Percentiles rank a stretch among this genome's conserved stretches.
phyloP scores from a whole-genome alignment of 2,888 invertebrate genomes.

The Polia nebulosa region DNA sequence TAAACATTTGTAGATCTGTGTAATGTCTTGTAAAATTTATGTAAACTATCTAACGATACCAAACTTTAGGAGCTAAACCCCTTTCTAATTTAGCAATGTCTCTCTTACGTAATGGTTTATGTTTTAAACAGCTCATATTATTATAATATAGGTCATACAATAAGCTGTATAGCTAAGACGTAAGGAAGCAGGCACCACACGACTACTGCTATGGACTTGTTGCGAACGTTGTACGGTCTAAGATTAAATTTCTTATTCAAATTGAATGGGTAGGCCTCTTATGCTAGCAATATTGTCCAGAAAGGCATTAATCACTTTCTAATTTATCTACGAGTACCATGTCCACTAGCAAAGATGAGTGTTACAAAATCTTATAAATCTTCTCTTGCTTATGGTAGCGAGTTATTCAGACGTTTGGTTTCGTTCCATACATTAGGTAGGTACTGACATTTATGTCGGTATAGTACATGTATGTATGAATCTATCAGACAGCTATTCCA shows the following conservation, averaged over 20 bases:
- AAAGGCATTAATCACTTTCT: neutral
- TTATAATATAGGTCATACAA: neutral
- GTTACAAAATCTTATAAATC: neutral
- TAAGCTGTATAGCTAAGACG: neutral
- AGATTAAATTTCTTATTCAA: too few species aligned
- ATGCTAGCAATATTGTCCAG: too few species aligned
- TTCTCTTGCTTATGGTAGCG: neutral
- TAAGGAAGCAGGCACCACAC: neutral
- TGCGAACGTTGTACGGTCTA: neutral
- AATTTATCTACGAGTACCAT: neutral
- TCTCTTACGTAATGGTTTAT: too few species aligned
- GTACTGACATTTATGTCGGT: neutral
- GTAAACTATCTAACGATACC: too few species aligned
- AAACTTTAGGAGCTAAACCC: neutral
- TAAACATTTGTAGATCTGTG: too few species aligned
- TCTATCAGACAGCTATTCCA: neutral
- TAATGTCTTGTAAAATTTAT: too few species aligned
- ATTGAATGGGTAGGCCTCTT: too few species aligned
- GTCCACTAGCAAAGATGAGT: neutral
- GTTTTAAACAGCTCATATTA: too few species aligned
- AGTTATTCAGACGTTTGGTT: neutral
- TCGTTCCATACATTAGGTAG: neutral
- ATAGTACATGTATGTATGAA: neutral
- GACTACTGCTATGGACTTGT: neutral
- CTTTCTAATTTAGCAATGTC: neutral